These are phyloP conservation scores for Druon quercuslanigerum DNA, from an alignment of 1,140 invertebrate genomes.

Conservation along the genomic window DNA sequence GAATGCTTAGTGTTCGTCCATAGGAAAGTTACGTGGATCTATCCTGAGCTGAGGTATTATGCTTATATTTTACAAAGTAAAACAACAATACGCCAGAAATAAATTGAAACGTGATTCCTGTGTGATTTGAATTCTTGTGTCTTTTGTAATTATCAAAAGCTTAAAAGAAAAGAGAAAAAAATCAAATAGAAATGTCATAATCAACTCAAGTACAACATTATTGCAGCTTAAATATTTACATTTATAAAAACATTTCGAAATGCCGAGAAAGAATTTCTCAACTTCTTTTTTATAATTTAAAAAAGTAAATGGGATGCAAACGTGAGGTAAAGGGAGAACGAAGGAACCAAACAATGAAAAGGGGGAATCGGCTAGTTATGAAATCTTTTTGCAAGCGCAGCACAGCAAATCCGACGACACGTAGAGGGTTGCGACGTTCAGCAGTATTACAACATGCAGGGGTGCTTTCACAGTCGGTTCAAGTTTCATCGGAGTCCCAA, in stretches of 20 bases:
- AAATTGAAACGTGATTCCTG: slow-evolving; percentile 38
- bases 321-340: slow-evolving; percentile 34
- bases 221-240: too few relatives aligned
- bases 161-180: too few relatives aligned
- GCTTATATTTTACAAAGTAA: slow-evolving; percentile 48
- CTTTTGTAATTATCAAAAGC: too few relatives aligned
- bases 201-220: too few relatives aligned
- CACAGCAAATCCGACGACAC: slow-evolving; percentile 32
- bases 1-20: slow-evolving; percentile 37
- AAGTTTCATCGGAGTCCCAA: background rate
- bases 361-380: slow-evolving; percentile 47
- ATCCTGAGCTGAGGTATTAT: slow-evolving; percentile 37
- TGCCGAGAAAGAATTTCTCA: slow-evolving; percentile 36
- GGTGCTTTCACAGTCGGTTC: background rate
- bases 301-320: slow-evolving; percentile 29
- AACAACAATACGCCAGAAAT: slow-evolving; percentile 40
- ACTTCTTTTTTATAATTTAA: slow-evolving; percentile 38
- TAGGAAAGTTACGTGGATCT: background rate
- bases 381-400: slow-evolving; percentile 49
- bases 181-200: too few relatives aligned
- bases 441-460: slow-evolving; percentile 36
- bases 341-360: slow-evolving; percentile 35
- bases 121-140: too few relatives aligned
- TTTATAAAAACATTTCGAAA: too few relatives aligned
- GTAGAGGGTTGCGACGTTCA: slow-evolving; percentile 45